These are phyloP conservation scores for Arge pagana DNA, from an alignment of 2,888 invertebrate species.

Conservation along the genomic window DNA sequence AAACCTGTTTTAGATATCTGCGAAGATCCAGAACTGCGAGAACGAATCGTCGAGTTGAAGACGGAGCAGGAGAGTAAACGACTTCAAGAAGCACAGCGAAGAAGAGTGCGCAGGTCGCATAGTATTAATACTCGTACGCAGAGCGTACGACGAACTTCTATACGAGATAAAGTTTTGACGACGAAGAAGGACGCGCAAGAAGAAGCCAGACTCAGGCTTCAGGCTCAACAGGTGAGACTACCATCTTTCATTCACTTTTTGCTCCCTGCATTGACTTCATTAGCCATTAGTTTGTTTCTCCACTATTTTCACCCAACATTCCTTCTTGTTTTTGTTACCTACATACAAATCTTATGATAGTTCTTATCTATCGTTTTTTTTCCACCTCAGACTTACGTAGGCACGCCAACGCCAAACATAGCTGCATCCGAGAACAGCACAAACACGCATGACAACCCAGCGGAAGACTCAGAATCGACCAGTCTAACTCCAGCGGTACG, in stretches of 20 bases:
- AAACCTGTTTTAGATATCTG: slow-evolving; percentile 76
- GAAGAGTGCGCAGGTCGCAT: slow-evolving; percentile 73
- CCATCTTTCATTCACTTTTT: too few species aligned
- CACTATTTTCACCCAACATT: background rate
- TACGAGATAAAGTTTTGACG: slow-evolving; percentile 90
- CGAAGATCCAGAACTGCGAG: slow-evolving; percentile 92
- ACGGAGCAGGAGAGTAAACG: slow-evolving; percentile 86
- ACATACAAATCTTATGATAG: slow-evolving; percentile 7
- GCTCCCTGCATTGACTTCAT: background rate
- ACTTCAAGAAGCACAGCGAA: slow-evolving; percentile 66
- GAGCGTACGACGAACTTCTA: slow-evolving; percentile 89
- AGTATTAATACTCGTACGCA: slow-evolving; percentile 83
- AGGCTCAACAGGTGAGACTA: slow-evolving; percentile 63
- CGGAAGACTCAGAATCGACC: slow-evolving; percentile 46
- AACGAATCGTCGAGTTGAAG: slow-evolving; percentile 83
- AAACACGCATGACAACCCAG: slow-evolving; percentile 38
- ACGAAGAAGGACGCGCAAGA: slow-evolving; percentile 94
- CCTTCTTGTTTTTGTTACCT: too few species aligned
- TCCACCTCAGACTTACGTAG: slow-evolving; percentile 46
- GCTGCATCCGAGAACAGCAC: slow-evolving; percentile 43
- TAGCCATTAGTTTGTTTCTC: background rate
- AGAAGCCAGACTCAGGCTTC: slow-evolving; percentile 78
- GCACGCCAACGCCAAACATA: slow-evolving; percentile 38
- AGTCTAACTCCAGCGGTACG: slow-evolving; percentile 60
- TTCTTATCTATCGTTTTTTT: slow-evolving; percentile 42